A percentile compares a stretch with the other conserved stretches of the same genome.
Conservation (phyloP, 2,797 vertebrate genomes). For the Lophius americanus region DNA sequence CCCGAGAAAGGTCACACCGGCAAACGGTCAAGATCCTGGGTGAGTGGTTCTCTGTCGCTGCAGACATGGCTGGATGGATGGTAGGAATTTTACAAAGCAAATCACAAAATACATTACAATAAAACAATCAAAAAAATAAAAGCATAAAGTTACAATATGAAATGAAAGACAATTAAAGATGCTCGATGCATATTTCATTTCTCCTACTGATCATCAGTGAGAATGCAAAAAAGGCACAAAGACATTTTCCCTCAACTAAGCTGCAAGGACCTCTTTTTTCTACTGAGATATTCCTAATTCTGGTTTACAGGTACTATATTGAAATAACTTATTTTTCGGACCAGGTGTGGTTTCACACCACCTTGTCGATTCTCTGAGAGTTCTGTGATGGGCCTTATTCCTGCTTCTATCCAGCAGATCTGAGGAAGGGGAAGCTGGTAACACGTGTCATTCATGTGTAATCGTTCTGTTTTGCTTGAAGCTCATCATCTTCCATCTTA, state of each 20-base stretch:
- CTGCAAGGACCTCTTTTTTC: not conserved
- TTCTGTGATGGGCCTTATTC: not conserved
- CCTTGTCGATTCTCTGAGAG: not conserved
- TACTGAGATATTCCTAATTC: not conserved
- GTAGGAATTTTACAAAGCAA: too few species aligned
- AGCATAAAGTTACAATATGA: too few species aligned
- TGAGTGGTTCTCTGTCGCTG: constrained; percentile 29
- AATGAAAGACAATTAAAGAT: too few species aligned
- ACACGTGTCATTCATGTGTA: constrained; percentile 12
- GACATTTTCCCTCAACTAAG: not conserved
- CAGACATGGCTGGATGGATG: not conserved
- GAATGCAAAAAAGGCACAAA: not conserved
- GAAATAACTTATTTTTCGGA: too few species aligned
- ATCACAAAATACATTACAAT: too few species aligned
- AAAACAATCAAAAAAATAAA: too few species aligned
- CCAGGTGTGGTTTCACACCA: not conserved
- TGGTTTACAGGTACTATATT: too few species aligned
- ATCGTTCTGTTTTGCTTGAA: constrained; percentile 38
- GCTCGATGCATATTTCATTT: too few species aligned
- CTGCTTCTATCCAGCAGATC: not conserved
- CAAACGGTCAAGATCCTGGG: constrained; percentile 85
- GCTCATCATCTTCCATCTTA: constrained; percentile 22
- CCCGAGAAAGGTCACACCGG: constrained; percentile 77
- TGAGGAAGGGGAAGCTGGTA: constrained; percentile 4
- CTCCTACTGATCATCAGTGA: too few species aligned